phyloP scores from a whole-genome alignment of 2,888 invertebrate species.

The Dromius quadrimaculatus region DNA sequence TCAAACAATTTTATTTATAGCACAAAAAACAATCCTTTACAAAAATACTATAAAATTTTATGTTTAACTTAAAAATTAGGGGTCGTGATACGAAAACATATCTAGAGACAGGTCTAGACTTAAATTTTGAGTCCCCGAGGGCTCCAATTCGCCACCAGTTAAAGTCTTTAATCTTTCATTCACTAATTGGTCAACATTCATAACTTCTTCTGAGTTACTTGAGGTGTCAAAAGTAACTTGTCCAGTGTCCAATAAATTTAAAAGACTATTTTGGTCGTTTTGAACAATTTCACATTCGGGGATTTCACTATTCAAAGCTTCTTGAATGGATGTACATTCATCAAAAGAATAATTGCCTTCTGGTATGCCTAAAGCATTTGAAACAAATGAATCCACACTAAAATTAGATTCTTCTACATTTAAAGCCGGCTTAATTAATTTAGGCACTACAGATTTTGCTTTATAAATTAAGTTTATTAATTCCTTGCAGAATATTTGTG shows the following conservation, averaged over 20 bases:
- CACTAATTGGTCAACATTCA: constrained; percentile 66
- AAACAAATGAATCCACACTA: constrained; percentile 61
- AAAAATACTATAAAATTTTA: too few species aligned
- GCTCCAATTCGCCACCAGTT: constrained; percentile 62
- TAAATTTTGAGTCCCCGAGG: constrained; percentile 54
- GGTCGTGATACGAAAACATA: constrained; percentile 62
- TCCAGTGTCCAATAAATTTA: constrained; percentile 56
- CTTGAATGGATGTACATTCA: constrained; percentile 1
- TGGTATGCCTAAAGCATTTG: constrained; percentile 61
- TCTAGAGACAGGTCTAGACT: constrained; percentile 63
- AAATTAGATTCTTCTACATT: constrained; percentile 58
- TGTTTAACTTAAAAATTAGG: constrained; percentile 2
- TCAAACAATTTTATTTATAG: too few species aligned
- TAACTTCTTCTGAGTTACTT: constrained; percentile 64
- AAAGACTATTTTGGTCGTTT: constrained; percentile 39
- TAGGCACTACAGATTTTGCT: constrained; percentile 61
- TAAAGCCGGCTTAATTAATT: constrained; percentile 60
- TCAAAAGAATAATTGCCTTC: constrained; percentile 60
- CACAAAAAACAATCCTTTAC: too few species aligned
- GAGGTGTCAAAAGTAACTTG: constrained; percentile 62
- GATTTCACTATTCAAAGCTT: neutral
- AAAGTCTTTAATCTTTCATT: constrained; percentile 65
- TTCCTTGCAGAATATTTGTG: constrained; percentile 63
- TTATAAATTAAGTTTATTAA: constrained; percentile 62
- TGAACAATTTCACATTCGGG: neutral